These are phyloP conservation scores for Thera britannica DNA, from an alignment of 2,888 invertebrate genomes.

Conservation along the genomic window DNA sequence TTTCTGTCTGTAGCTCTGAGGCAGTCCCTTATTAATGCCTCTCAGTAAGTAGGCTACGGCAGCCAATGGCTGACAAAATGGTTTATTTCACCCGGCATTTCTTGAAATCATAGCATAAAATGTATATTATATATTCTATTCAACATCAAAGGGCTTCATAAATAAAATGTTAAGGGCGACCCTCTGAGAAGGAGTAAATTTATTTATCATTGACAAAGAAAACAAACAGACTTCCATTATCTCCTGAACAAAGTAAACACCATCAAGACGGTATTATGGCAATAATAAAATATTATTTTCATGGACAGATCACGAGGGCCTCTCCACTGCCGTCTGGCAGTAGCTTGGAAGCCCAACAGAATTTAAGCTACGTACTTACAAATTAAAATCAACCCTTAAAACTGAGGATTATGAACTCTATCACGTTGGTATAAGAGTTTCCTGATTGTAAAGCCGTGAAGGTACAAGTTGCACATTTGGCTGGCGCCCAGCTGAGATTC, in stretches of 20 bases:
- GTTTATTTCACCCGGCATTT: conserved; percentile 15
- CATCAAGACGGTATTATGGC: conserved; percentile 60
- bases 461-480: conserved; percentile 76
- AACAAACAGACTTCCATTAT: conserved; percentile 35
- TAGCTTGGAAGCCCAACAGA: conserved; percentile 64
- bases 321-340: conserved; percentile 62
- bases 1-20: too few relatives aligned
- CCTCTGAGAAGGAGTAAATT: conserved; percentile 32
- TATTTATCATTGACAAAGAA: conserved; percentile 40
- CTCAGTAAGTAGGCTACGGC: not conserved
- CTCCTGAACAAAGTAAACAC: conserved; percentile 54
- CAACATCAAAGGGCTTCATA: conserved; percentile 21
- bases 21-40: not conserved
- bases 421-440: conserved; percentile 33
- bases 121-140: conserved; percentile 22
- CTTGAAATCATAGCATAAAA: conserved; percentile 15
- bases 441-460: conserved; percentile 36
- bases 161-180: conserved; percentile 13
- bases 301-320: conserved; percentile 71
- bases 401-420: conserved; percentile 48
- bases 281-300: conserved; percentile 79
- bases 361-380: conserved; percentile 70
- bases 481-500: conserved; percentile 78
- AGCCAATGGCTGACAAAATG: conserved; percentile 9
- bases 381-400: conserved; percentile 36